Conservation (phyloP, 1,140 invertebrate genomes). For the Condylostylus longicornis region DNA sequence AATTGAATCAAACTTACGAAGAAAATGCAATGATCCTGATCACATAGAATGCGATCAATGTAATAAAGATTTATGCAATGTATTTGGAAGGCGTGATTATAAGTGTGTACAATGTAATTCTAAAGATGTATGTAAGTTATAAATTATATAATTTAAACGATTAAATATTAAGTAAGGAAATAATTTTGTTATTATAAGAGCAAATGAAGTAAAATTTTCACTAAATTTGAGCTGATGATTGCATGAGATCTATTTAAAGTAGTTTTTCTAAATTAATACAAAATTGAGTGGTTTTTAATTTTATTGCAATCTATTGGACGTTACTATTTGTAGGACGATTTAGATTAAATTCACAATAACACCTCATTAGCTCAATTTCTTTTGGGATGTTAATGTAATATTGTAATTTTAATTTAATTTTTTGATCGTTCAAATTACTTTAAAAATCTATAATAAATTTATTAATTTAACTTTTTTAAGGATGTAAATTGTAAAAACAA, state of each 20-base stretch:
- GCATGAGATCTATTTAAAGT: no score
- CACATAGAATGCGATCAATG: constrained; percentile 19
- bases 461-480: not conserved
- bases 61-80: constrained; percentile 24
- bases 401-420: not conserved
- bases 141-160: not conserved
- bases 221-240: no score
- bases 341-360: no score
- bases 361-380: no score
- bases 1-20: constrained; percentile 16
- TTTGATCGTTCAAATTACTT: not conserved
- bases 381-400: not conserved
- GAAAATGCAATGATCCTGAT: constrained; percentile 9
- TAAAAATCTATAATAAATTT: not conserved
- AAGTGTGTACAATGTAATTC: constrained; percentile 24
- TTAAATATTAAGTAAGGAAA: no score
- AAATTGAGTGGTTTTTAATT: no score
- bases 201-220: no score
- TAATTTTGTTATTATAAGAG: no score
- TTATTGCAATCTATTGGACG: no score
- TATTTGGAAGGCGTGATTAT: constrained; percentile 16
- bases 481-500: constrained; percentile 16
- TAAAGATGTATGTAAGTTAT: constrained; percentile 6
- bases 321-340: no score
- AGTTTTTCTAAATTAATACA: no score